Base-by-base conservation (phyloP, 2,888 invertebrate species). In the Busseola fusca region DNA sequence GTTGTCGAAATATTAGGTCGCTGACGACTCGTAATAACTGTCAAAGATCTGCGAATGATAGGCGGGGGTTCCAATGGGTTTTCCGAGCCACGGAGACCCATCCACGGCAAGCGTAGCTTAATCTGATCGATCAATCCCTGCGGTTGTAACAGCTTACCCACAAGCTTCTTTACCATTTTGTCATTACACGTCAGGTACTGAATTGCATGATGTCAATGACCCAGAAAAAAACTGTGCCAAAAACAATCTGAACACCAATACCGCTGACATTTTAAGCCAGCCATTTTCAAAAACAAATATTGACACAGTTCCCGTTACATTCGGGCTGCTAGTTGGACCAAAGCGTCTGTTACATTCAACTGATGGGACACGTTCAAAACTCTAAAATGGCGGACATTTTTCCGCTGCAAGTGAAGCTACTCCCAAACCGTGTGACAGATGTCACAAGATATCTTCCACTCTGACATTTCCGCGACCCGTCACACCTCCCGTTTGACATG, bases 381-480 rank as follows among this genome's bases (percentile, higher is more conserved):
- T 27, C 30, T 45, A 64, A 70, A 71, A 45, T 63, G 10, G 37
- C 21, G 9, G 16, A 1, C 40, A 18, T 66, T 69, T 74, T 65
- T 30, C 60, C 68, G 65, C 76, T 75, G 63, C 63, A 84, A 74
- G 56, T 78, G 66, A 69, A 69, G 18, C 82, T 71, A 65, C 71
- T 58, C 64, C 73, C 69, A 54, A 67, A 60, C 21, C 74, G 25
- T 76, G 60, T 78, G 87, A 84, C 87, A 90, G 87, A 87, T 88
- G 89, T 91, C 88, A 83, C 75, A 50, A 72, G 56, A 72, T 72
- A 67, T 75, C 62, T 60, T 68, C 54, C 25, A 63, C 66, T 68
- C 67, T 84, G 87, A 87, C 86, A 81, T 89, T 90, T 90, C 91
- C 90, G 88, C 79, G 81, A 67, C 78, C 82, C 78, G 86, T 87